Conservation (phyloP, 2,888 invertebrate species). For the Ectobius pallidus region DNA sequence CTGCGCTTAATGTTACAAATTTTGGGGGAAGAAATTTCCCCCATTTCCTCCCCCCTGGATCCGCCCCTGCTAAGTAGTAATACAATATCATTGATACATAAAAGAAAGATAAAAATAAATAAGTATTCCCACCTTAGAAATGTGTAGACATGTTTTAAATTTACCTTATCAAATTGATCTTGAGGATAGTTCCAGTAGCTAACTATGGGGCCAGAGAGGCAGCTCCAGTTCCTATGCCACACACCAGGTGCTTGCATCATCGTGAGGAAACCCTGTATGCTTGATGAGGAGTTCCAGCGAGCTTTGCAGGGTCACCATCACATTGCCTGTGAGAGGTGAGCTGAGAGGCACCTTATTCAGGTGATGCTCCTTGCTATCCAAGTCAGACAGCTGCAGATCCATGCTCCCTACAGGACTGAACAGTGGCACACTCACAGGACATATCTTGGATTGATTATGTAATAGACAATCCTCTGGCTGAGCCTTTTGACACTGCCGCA, state of each 20-base stretch:
- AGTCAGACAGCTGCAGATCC: neutral
- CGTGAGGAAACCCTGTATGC: slow-evolving; percentile 7
- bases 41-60: too few relatives aligned
- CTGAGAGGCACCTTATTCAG: neutral
- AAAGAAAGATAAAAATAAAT: too few relatives aligned
- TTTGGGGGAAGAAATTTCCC: too few relatives aligned
- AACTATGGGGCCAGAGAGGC: neutral
- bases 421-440: neutral
- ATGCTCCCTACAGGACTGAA: neutral
- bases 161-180: slow-evolving; percentile 3
- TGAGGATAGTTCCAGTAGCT: slow-evolving; percentile 30
- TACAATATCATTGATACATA: too few relatives aligned
- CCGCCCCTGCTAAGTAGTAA: too few relatives aligned
- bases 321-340: neutral
- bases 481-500: neutral
- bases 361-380: neutral
- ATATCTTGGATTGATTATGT: too few relatives aligned
- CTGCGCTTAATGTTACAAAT: too few relatives aligned
- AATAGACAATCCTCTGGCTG: too few relatives aligned
- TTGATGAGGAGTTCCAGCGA: neutral
- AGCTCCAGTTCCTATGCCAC: slow-evolving; percentile 22
- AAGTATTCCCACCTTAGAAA: too few relatives aligned
- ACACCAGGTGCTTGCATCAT: neutral
- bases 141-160: too few relatives aligned
- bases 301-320: neutral